Percentiles rank a stretch among this genome's conserved stretches.
Conservation (phyloP, 2,888 invertebrate genomes). For the Patella pellucida region DNA sequence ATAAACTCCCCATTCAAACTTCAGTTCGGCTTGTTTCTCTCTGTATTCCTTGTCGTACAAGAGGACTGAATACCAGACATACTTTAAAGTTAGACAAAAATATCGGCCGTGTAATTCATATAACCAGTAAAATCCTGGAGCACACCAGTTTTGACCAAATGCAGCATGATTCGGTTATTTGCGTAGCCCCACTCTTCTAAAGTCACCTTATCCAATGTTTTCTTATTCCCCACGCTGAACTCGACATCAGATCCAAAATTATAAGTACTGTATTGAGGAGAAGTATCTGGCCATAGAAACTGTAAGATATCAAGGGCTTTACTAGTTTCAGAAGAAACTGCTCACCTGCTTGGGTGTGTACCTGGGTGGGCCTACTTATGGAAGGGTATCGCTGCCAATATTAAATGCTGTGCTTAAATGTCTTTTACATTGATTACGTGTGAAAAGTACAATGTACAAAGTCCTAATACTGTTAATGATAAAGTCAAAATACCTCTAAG, state of each 20-base stretch:
- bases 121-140: background rate
- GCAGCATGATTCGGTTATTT: background rate
- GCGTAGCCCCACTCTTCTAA: background rate
- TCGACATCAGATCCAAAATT: background rate
- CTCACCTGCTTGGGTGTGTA: too few relatives aligned
- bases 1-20: background rate
- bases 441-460: too few relatives aligned
- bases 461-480: too few relatives aligned
- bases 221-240: background rate
- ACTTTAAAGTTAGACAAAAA: background rate
- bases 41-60: background rate
- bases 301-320: too few relatives aligned
- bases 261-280: too few relatives aligned
- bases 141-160: background rate
- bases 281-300: too few relatives aligned
- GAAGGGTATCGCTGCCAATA: too few relatives aligned
- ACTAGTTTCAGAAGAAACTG: too few relatives aligned
- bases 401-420: too few relatives aligned
- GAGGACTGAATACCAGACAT: background rate
- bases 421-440: too few relatives aligned
- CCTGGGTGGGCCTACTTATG: too few relatives aligned
- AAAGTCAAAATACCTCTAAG: too few relatives aligned
- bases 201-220: background rate
- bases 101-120: slow-evolving; percentile 1
- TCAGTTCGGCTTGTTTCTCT: background rate